phyloP scores from a whole-genome alignment of 2,888 invertebrate genomes.

The Amblyjoppa proteus region DNA sequence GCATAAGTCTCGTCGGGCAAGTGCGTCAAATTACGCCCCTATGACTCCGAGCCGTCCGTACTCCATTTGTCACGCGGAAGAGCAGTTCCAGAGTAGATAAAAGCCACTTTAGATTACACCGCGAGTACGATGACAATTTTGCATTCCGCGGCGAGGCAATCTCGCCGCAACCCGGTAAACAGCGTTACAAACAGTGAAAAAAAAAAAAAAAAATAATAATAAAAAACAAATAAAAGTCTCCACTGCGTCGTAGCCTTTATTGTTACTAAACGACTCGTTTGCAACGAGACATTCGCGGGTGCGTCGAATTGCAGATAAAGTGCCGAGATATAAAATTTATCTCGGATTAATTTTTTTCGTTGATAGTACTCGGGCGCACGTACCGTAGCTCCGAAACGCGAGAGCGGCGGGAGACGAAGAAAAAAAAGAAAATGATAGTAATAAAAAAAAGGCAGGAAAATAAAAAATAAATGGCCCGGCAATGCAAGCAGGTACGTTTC shows the following conservation, averaged over 20 bases:
- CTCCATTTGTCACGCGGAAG: not conserved
- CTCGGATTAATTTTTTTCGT: slow-evolving; percentile 24
- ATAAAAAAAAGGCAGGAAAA: not conserved
- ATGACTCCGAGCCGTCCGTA: not conserved
- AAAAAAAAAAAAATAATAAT: not conserved
- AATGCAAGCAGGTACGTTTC: slow-evolving; percentile 25
- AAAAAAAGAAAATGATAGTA: not conserved
- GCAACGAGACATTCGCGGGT: not conserved
- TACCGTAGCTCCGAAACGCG: not conserved
- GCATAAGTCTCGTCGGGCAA: not conserved
- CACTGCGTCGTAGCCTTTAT: not conserved
- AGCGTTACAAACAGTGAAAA: not conserved
- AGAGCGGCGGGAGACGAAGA: slow-evolving; percentile 10
- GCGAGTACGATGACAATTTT: not conserved
- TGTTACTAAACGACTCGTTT: not conserved
- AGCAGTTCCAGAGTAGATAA: not conserved
- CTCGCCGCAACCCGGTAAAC: not conserved
- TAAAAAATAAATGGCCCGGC: slow-evolving; percentile 17
- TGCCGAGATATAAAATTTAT: not conserved
- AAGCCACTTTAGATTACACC: not conserved
- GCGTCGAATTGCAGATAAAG: not conserved
- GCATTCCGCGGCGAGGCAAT: not conserved
- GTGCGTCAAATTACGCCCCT: not conserved
- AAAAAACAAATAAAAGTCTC: not conserved
- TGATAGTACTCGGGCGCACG: slow-evolving; percentile 10